These are phyloP conservation scores for Murina feae DNA, from an alignment of 2,113 vertebrate genomes.

Conservation along the genomic window DNA sequence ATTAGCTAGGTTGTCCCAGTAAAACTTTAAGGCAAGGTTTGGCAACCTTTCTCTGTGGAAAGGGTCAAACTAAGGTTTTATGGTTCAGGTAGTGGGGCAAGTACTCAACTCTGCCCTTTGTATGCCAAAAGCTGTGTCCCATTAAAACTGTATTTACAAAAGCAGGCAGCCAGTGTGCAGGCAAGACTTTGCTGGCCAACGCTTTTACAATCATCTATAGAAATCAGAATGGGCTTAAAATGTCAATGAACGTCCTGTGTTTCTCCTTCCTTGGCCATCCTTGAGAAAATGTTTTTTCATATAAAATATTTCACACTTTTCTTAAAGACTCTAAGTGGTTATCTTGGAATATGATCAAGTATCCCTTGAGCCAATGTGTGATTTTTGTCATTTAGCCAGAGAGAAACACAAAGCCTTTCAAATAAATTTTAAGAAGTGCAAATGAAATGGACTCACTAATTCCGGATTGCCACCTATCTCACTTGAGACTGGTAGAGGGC, in stretches of 20 bases:
- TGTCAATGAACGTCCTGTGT: constrained; percentile 15
- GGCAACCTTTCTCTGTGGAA: background rate
- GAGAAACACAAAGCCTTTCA: background rate
- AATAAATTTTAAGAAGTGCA: background rate
- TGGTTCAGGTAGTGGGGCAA: background rate
- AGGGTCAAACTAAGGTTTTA: background rate
- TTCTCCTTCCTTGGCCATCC: constrained; percentile 33
- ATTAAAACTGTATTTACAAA: background rate
- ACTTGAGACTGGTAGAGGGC: background rate
- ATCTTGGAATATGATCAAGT: background rate
- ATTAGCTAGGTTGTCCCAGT: background rate
- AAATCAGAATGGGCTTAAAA: background rate
- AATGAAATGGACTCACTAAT: background rate
- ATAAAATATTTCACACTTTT: constrained; percentile 42
- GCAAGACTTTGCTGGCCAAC: background rate
- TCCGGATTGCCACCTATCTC: background rate
- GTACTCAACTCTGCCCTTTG: background rate
- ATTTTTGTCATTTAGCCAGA: background rate
- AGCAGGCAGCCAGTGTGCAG: background rate
- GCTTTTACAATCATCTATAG: background rate
- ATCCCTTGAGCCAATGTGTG: background rate
- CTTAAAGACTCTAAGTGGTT: constrained; percentile 21
- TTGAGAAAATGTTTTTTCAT: constrained; percentile 53
- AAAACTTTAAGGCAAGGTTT: background rate
- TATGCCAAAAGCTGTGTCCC: background rate